Evolutionary conservation across 2,113 vertebrate genomes (phyloP), one percentile per base, ranked within the genome.

Genomic region (Polyodon spathula): DNA sequence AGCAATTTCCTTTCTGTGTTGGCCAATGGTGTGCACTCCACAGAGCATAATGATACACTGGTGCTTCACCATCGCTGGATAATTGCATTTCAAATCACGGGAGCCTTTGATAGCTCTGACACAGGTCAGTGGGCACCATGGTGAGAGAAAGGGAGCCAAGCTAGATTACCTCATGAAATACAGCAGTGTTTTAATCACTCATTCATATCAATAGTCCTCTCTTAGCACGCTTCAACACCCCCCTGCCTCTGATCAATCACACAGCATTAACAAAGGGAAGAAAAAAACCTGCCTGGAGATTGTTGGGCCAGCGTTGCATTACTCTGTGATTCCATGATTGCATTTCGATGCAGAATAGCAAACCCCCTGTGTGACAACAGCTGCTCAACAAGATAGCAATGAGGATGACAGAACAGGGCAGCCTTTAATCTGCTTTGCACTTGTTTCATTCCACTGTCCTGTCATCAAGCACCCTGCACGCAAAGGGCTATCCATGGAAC

Each of bases 271-370:
- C 1, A 50, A 44, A 67, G 46, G 70, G 68, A 65, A 56, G 51
- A 68, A 62, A 27, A 59, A 68, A 56, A 17, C 44, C 63, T n/a
- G n/a, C n/a, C n/a, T n/a, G 59, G 71, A 72, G 73, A 70, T 73
- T 70, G 66, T 58, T 61, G 73, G 73, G 66, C 71, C 67, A 65
- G 62, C 43, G 54, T 59, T 51, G 63, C 70, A 71, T 78, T 76
- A 71, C 57, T 37, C 60, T 70, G 72, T 71, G 71, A 77, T 78
- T 77, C 75, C 65, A 64, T 71, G 71, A 77, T 78, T 77, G 75
- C 65, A 64, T 75, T 54, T 12, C 65, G 55, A 68, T 71, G 27
- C 61, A 73, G 81, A 80, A 78, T 72, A 71, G 60, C 67, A 55
- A 15, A 17, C 40, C 16, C 39, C 42, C 68, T 50, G 66, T 63